Conservation (phyloP, 2,888 invertebrate genomes). For the Arge pagana region DNA sequence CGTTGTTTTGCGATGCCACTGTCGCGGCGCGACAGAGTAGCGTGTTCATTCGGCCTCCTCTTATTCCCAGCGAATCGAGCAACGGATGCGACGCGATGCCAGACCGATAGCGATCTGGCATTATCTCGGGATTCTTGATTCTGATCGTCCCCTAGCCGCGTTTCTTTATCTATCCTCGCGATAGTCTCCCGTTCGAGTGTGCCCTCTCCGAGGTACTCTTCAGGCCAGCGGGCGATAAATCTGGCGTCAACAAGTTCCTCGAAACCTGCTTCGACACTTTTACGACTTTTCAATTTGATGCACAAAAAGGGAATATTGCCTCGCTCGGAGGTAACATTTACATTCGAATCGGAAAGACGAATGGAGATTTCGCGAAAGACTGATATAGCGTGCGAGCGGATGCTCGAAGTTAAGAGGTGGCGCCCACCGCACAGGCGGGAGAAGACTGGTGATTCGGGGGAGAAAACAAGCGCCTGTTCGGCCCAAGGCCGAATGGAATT, state of each 20-base stretch:
- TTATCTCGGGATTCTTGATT: constrained; percentile 3
- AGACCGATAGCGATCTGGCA: constrained; percentile 7
- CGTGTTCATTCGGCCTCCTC: too few relatives aligned
- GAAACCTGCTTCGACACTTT: not conserved
- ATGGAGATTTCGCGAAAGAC: not conserved
- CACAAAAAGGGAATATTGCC: not conserved
- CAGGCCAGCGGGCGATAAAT: not conserved
- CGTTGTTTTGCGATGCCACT: too few relatives aligned
- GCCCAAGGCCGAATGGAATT: too few relatives aligned
- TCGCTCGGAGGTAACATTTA: not conserved
- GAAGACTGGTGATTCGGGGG: too few relatives aligned
- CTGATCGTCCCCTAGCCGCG: not conserved
- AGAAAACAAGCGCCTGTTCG: too few relatives aligned
- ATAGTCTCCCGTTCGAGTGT: not conserved
- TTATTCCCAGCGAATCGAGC: constrained; percentile 10
- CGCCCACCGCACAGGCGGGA: too few relatives aligned
- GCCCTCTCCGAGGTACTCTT: not conserved
- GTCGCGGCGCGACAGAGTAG: too few relatives aligned
- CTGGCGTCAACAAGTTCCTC: not conserved
- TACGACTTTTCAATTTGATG: not conserved
- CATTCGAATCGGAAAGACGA: not conserved
- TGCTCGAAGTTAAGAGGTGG: too few relatives aligned
- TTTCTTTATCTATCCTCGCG: not conserved
- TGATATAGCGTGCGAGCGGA: too few relatives aligned
- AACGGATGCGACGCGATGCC: constrained; percentile 4